A percentile compares a stretch with the other conserved stretches of the same genome.
These are phyloP conservation scores for Gandaritis pyraliata DNA, from an alignment of 2,888 invertebrate genomes.

Conservation along the genomic window DNA sequence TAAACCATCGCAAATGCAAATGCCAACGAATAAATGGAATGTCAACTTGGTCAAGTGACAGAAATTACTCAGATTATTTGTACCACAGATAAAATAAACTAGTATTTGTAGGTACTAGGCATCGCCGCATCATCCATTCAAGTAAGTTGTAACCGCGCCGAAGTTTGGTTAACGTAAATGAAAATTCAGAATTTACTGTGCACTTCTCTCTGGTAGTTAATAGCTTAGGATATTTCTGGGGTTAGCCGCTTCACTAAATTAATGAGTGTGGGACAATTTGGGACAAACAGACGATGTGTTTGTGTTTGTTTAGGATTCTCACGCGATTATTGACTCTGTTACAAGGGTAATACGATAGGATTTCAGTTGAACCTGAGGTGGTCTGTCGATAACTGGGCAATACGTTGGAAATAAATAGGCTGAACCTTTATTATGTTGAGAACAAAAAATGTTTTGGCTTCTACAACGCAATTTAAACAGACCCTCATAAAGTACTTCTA, in stretches of 20 bases:
- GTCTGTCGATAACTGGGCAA: constrained; percentile 40
- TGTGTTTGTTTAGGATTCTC: constrained; percentile 49
- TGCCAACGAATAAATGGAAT: no score
- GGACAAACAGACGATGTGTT: constrained; percentile 54
- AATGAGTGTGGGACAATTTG: constrained; percentile 64
- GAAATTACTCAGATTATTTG: no score
- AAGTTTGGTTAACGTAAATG: constrained; percentile 48
- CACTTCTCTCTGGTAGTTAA: constrained; percentile 65
- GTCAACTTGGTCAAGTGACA: no score
- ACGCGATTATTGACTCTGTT: constrained; percentile 13
- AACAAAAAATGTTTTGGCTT: constrained; percentile 27
- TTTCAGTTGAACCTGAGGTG: neutral
- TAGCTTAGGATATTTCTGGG: constrained; percentile 69
- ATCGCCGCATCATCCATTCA: neutral
- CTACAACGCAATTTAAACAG: constrained; percentile 23
- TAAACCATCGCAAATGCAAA: no score
- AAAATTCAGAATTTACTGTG: constrained; percentile 72
- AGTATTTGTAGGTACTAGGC: no score
- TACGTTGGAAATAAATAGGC: constrained; percentile 21
- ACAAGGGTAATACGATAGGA: constrained; percentile 6
- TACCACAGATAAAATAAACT: no score
- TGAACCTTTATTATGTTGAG: constrained; percentile 30
- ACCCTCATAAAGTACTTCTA: constrained; percentile 21
- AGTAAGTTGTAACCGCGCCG: neutral
- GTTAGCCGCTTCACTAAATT: constrained; percentile 67